Percentiles rank a stretch among this genome's conserved stretches.
phyloP scores from a whole-genome alignment of 2,888 invertebrate genomes.

The Tryphoninae sp. region DNA sequence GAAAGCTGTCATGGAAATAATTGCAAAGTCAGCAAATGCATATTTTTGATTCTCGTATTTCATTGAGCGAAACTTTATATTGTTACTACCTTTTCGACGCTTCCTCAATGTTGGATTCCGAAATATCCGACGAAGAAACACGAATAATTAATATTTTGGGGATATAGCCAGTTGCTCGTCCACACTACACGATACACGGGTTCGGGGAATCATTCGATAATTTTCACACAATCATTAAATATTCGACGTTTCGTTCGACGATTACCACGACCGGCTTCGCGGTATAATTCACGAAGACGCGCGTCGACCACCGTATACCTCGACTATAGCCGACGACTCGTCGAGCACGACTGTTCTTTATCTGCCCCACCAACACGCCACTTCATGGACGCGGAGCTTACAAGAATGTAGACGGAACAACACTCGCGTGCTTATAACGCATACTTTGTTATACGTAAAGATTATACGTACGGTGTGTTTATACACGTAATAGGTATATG shows the following conservation, averaged over 20 bases:
- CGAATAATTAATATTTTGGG: neutral
- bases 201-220: no score
- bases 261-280: conserved; percentile 45
- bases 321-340: conserved; percentile 55
- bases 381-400: conserved; percentile 13
- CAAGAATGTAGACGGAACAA: neutral
- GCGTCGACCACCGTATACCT: neutral
- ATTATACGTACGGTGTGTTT: neutral
- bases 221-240: no score
- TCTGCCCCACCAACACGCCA: conserved; percentile 12
- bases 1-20: neutral
- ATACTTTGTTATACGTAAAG: conserved; percentile 25
- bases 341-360: conserved; percentile 30
- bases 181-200: conserved; percentile 2
- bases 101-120: neutral
- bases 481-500: conserved; percentile 1
- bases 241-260: neutral
- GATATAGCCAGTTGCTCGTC: neutral
- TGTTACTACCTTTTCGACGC: neutral
- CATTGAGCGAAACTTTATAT: no score
- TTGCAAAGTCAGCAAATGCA: no score
- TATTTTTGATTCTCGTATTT: no score
- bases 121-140: neutral
- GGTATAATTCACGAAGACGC: conserved; percentile 26
- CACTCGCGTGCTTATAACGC: neutral